Evolutionary conservation across 1,140 invertebrate genomes (phyloP), one percentile per base, ranked within the genome.

Genomic region (Samia ricini): DNA sequence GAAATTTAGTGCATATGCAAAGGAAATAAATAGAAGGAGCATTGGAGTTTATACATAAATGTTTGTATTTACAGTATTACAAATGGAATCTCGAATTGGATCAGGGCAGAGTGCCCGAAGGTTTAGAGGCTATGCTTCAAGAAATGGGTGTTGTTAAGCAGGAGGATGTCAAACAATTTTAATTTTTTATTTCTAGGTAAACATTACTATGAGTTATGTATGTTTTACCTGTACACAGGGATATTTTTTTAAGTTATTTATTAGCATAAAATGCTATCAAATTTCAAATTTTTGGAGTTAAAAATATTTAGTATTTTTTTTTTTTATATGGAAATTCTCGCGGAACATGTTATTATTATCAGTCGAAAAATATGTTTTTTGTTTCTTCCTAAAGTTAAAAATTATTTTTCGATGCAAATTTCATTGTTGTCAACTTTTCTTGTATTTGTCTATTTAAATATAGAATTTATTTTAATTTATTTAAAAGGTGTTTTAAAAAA

Each of bases 41-140:
- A 29, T 42, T 1, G n/a, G 20, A 10, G 1, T 22, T 52, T 20
- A 52, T 15, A 7, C 2, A 48, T 56, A 26, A 18, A 56, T 56
- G 15, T 23, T n/a, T 56, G 6, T 26, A 7, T 19, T 26, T 26
- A 56, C 55, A 97, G 95, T 96, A 95, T 89, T 94, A 94, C 77
- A 92, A 93, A 81, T 97, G 95, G 95, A 94, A 93, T 57, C 91
- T 93, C 70, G 95, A 97, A 68, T 80, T 97, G 57, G 96, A 96
- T 73, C 94, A 95, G 77, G 96, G 95, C 33, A 91, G 91, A 63
- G 91, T 95, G 66, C 95, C 96, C 12, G 96, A 96, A 68, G 95
- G 94, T 33, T 91, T 97, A 56, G 93, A 96, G 68, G 91, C 93
- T 33, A 89, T 97, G 70, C 88, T 97, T 21, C 94, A 96, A 73